Conservation (phyloP, 1,140 invertebrate genomes). For the Heterodera carotae region DNA sequence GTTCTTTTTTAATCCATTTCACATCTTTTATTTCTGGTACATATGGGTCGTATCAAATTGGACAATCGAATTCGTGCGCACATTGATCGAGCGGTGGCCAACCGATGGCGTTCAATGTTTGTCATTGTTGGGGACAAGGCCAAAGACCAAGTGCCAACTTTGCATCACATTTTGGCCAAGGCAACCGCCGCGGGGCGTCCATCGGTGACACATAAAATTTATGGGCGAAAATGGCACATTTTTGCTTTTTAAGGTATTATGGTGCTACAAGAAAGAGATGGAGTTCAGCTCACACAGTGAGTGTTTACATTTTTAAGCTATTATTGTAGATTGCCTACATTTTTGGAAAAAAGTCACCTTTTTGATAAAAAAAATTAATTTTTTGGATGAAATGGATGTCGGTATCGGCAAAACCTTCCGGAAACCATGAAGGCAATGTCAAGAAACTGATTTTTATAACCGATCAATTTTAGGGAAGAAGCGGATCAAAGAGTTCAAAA, state of each 20-base stretch:
- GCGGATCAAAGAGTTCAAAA: slow-evolving; percentile 81
- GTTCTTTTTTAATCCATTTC: neutral
- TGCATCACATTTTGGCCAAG: slow-evolving; percentile 96
- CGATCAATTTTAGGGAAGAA: slow-evolving; percentile 74
- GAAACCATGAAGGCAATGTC: no score
- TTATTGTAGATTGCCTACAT: neutral
- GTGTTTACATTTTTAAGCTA: neutral
- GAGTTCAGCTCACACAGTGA: slow-evolving; percentile 82
- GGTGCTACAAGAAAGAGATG: slow-evolving; percentile 98
- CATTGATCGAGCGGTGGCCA: slow-evolving; percentile 92
- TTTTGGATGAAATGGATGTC: no score
- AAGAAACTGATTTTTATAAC: no score
- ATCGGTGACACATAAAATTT: slow-evolving; percentile 68
- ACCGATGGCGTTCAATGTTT: slow-evolving; percentile 86
- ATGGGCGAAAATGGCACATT: neutral
- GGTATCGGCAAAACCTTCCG: no score
- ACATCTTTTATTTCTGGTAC: neutral
- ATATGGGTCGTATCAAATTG: slow-evolving; percentile 77
- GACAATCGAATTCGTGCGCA: slow-evolving; percentile 90
- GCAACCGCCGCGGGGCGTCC: slow-evolving; percentile 86
- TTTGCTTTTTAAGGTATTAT: slow-evolving; percentile 70
- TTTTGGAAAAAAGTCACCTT: neutral
- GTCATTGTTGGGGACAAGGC: slow-evolving; percentile 92
- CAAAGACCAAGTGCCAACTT: slow-evolving; percentile 89
- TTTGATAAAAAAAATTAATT: no score